Conservation (phyloP, 1,140 invertebrate species). For the Scaptodrosophila lebanonensis region DNA sequence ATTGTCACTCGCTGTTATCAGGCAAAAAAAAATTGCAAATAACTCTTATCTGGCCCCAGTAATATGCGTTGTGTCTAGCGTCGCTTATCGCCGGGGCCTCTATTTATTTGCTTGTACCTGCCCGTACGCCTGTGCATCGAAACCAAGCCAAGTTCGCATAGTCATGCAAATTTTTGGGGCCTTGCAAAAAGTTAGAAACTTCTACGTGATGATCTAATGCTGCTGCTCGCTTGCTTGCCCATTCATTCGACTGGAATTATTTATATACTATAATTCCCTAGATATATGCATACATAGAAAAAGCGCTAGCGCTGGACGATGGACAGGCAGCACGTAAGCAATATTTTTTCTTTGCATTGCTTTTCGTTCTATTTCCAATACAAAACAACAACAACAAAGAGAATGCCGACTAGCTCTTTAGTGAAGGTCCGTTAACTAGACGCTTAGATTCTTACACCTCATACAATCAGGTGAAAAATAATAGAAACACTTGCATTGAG, state of each 20-base stretch:
- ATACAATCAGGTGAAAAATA: no score
- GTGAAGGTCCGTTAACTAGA: no score
- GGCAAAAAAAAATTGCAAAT: no score
- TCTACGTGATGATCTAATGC: conserved; percentile 60
- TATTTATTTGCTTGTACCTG: conserved; percentile 34
- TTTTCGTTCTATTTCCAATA: conserved; percentile 30
- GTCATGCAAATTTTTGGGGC: conserved; percentile 53
- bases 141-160: conserved; percentile 45
- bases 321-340: conserved; percentile 40
- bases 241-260: conserved; percentile 27
- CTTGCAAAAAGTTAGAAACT: conserved; percentile 33
- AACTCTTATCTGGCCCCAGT: no score
- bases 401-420: no score
- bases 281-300: conserved; percentile 11
- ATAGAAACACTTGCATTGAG: no score
- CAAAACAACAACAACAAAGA: conserved; percentile 10
- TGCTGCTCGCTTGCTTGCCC: not conserved
- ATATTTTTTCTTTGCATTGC: conserved; percentile 30
- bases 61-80: no score
- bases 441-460: no score
- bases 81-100: no score
- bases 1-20: conserved; percentile 22
- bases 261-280: conserved; percentile 13
- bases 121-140: conserved; percentile 8
- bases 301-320: not conserved